phyloP scores from a whole-genome alignment of 2,888 invertebrate genomes.

The Nasonia oneida region DNA sequence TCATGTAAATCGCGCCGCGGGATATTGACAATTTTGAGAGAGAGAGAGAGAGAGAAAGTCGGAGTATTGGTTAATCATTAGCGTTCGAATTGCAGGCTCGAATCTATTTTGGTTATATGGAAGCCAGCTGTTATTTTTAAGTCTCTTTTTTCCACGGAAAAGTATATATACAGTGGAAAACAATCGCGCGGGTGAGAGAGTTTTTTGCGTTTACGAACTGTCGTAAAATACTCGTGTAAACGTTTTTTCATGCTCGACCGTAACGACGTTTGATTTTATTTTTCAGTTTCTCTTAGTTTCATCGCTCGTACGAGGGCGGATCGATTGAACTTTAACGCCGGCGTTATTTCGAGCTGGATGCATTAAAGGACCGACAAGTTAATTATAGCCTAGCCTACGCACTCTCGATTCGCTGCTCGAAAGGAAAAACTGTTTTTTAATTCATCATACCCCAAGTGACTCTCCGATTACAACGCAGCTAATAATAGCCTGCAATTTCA shows the following conservation, averaged over 20 bases:
- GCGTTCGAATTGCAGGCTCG: background rate
- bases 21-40: constrained; percentile 2
- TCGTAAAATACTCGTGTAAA: no score
- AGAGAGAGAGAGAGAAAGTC: background rate
- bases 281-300: no score
- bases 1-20: background rate
- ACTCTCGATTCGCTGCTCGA: no score
- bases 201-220: no score
- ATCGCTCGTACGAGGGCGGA: no score
- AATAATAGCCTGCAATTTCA: background rate
- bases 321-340: no score
- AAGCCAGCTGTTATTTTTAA: background rate
- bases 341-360: no score
- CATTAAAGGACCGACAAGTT: no score
- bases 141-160: background rate
- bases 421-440: background rate
- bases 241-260: no score
- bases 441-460: background rate
- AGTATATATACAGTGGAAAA: background rate
- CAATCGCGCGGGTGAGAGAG: no score
- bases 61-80: background rate
- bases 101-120: background rate
- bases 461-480: background rate
- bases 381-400: no score
- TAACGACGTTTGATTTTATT: no score